Evolutionary conservation across 2,888 invertebrate genomes (phyloP), one percentile per base, ranked within the genome.

Genomic region (Polyploca ridens): DNA sequence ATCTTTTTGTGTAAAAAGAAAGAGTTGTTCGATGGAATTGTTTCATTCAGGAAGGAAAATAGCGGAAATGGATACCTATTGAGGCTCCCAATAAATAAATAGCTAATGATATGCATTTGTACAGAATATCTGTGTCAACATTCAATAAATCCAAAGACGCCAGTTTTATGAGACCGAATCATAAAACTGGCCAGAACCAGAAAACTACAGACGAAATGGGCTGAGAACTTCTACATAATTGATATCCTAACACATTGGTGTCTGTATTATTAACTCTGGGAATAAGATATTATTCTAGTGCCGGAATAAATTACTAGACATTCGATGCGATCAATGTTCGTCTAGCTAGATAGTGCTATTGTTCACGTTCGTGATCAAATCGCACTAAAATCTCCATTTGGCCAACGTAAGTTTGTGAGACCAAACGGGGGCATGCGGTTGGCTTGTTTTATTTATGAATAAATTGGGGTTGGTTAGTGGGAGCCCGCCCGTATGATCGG

Each of bases 381-480:
- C 65, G 64, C 64, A 69, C 44, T 63, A 65, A 68, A 68, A 67
- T 58, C 62, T 66, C 67, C 59, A 69, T 71, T 69, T 64, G 57
- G 62, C 14, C 27, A 64, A 64, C 61, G 63, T 66, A 69, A 64
- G 11, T 62, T 35, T 44, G 58, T 65, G 38, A 59, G 58, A 61
- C 67, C 58, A 62, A 64, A 63, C 58, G 60, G 61, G 38, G 62
- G 60, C 63, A 70, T 60, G 58, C 57, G 67, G 66, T 60, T 44
- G 61, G 66, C 35, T 74, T 79, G 76, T 83, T 81, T 83, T 86
- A 85, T 88, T 86, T 87, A 83, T 83, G 82, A 81, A 85, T 82
- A 83, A 83, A 86, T 86, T 78, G 78, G 74, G 78, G 69, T 73
- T 68, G 74, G 75, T 76, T 72, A 73, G 75, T 70, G 71, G 61